A percentile compares a stretch with the other conserved stretches of the same genome.
phyloP scores from a whole-genome alignment of 2,888 invertebrate genomes.

The Epinotia nisella region DNA sequence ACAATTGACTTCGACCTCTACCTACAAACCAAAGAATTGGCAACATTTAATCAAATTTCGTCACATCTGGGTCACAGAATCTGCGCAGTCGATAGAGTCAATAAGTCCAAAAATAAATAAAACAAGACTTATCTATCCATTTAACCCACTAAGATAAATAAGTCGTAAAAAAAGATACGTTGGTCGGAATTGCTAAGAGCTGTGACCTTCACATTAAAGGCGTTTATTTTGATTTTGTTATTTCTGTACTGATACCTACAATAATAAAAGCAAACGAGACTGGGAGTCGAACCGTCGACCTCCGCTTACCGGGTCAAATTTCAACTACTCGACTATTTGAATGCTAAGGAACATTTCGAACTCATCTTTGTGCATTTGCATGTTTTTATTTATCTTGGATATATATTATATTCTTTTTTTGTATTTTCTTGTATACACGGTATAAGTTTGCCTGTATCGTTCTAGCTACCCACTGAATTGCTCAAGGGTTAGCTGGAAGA shows the following conservation, averaged over 20 bases:
- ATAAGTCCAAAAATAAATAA: conserved; percentile 17
- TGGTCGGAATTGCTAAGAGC: background rate
- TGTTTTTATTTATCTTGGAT: too few species aligned
- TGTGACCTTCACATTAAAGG: conserved; percentile 5
- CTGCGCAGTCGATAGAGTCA: background rate
- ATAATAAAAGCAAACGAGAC: background rate
- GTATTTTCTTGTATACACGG: too few species aligned
- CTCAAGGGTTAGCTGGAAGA: too few species aligned
- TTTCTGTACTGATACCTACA: background rate
- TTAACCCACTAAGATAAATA: conserved; percentile 32
- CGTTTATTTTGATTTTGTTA: background rate
- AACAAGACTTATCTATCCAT: conserved; percentile 7
- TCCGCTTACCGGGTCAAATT: background rate
- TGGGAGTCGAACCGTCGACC: background rate
- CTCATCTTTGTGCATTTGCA: background rate
- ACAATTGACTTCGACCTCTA: conserved; percentile 26
- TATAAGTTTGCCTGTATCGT: too few species aligned
- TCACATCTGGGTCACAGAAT: conserved; percentile 18
- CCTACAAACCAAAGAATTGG: conserved; percentile 31
- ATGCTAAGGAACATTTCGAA: conserved; percentile 1
- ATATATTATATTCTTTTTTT: too few species aligned
- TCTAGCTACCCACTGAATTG: too few species aligned
- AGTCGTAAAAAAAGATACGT: background rate
- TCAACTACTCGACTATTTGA: too few species aligned
- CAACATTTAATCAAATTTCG: conserved; percentile 8